Base-by-base conservation (phyloP, 2,888 invertebrate species). In the Hyposoter didymator region DNA sequence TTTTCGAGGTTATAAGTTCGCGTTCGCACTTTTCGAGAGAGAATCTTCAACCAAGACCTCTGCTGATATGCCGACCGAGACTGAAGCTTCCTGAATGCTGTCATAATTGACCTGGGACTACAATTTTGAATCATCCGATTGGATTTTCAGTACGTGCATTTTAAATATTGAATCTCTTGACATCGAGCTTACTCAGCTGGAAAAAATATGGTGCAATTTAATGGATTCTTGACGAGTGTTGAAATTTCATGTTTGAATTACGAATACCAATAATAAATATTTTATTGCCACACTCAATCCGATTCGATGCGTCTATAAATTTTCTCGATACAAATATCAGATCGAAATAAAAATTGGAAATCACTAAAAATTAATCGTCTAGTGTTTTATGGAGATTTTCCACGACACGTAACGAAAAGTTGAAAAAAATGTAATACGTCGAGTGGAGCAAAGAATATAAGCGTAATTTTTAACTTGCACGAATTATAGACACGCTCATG, bases 1-100 rank as follows among this genome's bases (percentile, higher is more conserved):
- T 4, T 19, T 73, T 81, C 5, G 84, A 84, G 83, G 84, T 86
- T 84, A n/a, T n/a, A 84, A 74, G 72, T 86, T 72, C 39, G 7
- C 39, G 7, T 64, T 64, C 66, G 28, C 1, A 22, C 2, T 47
- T 10, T 6, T 28, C 17, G 17, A 47, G 55, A 62, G 47, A n/a
- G 28, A 17, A 82, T 72, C 64, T 64, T 75, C 52, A 66, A 14
- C 32, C 19, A 32, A 64, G 39, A 66, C 32, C n/a, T 32, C 4
- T 22, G 28, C 47, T 69, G 70, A 59, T 19, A 64, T 83, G 83
- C 72, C 79, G 80, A 80, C 79, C 70, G 79, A 17, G 28, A 28
- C 12, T 1, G 32, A 32, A 19, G 12, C 43, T 43, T 39, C 12
- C 59, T 28, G 59, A 59, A 14, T 14, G 12, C 28, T 28, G 14